Base-by-base conservation (phyloP, 2,888 invertebrate genomes). In the Pollenia amentaria region DNA sequence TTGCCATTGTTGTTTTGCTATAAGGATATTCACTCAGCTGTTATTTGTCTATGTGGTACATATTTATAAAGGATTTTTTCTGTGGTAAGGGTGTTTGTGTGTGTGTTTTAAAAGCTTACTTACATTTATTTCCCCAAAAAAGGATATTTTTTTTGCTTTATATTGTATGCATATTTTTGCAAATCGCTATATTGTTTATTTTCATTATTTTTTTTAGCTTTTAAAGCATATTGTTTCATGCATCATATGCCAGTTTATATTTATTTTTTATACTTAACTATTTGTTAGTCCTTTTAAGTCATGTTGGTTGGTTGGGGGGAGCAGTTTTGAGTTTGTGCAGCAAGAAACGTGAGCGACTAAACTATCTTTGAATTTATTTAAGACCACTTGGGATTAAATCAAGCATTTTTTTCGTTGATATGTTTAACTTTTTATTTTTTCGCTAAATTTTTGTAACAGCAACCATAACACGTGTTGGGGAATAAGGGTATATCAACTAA, bases 301-400 rank as follows among this genome's bases (percentile, higher is more conserved):
- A 12, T 14, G 1, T 51, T n/a, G 18, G 60, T 12, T 38, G 64
- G 3, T 12, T 40, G 29, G 46, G 16, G 73, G 21, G 60, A 76
- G 1, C 12, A 29, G 62, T 48, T 46, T 16, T 21, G 18, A 53
- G 21, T 62, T 78, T 65, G 16, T 60, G 55, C 55, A 77, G 65
- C 48, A 84, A 84, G 73, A 73, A 88, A 85, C 87, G 88, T 88
- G 83, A 85, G 88, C 89, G 89, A 88, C 88, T 89, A 89, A 89
- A 89, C 88, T 89, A 89, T 89, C 89, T 89, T 82, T 87, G 90
- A 92, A 91, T 91, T 91, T 92, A 91, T 92, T 92, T 92, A 92
- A 90, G 91, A 90, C 91, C 91, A 91, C 90, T 91, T 91, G 91
- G 92, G 92, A 88, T 87, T 88, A 85, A 85, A 81, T 7, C 57